Conservation (phyloP, 2,888 invertebrate genomes). For the Laspeyria flexula region DNA sequence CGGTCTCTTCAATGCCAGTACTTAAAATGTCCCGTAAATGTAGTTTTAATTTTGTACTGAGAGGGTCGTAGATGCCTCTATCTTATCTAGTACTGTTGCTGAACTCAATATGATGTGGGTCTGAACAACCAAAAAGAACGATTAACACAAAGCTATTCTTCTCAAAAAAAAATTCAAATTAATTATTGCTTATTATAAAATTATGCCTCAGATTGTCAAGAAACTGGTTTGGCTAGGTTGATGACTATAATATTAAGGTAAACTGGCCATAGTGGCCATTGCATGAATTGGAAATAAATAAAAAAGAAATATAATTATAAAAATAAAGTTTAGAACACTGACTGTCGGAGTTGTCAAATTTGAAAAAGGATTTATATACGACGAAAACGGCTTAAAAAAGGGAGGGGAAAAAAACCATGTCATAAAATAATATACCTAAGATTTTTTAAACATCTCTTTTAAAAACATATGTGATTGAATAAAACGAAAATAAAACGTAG, state of each 20-base stretch:
- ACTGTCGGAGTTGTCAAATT: background rate
- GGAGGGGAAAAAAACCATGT: background rate
- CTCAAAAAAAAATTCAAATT: no score
- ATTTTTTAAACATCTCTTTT: background rate
- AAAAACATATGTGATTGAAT: conserved; percentile 28
- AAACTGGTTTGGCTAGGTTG: no score
- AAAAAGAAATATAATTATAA: background rate
- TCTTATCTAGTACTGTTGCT: background rate
- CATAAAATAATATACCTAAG: background rate
- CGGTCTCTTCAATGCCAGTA: conserved; percentile 9
- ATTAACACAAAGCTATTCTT: no score
- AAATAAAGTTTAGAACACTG: background rate
- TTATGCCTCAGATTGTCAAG: no score
- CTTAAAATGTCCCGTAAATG: conserved; percentile 17
- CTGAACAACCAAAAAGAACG: background rate
- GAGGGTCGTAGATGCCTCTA: background rate
- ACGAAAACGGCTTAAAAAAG: background rate
- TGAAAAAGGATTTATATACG: background rate
- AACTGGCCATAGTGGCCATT: no score
- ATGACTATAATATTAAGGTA: background rate
- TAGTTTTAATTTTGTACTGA: conserved; percentile 5
- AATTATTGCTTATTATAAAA: no score
- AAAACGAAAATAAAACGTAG: conserved; percentile 29
- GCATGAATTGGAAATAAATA: background rate
- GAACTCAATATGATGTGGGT: background rate